Conservation (phyloP, 2,113 vertebrate species). For the Clinocottus analis region DNA sequence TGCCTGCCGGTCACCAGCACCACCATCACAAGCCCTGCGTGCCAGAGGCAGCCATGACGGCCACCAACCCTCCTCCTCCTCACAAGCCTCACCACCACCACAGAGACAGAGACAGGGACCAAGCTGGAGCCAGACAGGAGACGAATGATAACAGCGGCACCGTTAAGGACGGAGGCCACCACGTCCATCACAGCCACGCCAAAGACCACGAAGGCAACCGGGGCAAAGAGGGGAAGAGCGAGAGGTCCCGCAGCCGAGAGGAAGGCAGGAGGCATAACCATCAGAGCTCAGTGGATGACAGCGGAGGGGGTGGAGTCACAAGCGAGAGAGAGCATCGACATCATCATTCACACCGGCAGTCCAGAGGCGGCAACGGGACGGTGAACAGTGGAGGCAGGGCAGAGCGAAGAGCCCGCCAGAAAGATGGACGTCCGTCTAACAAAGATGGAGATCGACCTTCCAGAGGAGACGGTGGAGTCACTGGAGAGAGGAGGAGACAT, state of each 20-base stretch:
- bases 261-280: constrained; percentile 87
- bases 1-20: constrained; percentile 54
- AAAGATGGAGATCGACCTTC: constrained; percentile 80
- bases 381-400: constrained; percentile 69
- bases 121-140: constrained; percentile 79
- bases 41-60: constrained; percentile 68
- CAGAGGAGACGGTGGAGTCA: constrained; percentile 80
- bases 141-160: constrained; percentile 80
- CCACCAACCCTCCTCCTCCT: constrained; percentile 15
- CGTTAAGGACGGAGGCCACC: constrained; percentile 81
- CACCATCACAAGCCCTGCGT: constrained; percentile 68
- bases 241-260: constrained; percentile 84
- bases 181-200: constrained; percentile 87
- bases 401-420: constrained; percentile 85
- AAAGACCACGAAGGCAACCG: constrained; percentile 84
- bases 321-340: constrained; percentile 88
- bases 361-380: constrained; percentile 85
- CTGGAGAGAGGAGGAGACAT: constrained; percentile 85
- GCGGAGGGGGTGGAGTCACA: constrained; percentile 54
- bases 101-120: constrained; percentile 78
- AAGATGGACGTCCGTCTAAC: constrained; percentile 80
- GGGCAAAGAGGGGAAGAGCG: constrained; percentile 83
- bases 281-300: constrained; percentile 87
- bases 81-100: constrained; percentile 84
- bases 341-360: constrained; percentile 83